These are phyloP conservation scores for Manis crassicaudata DNA, from an alignment of 2,797 vertebrate genomes.

Conservation along the genomic window DNA sequence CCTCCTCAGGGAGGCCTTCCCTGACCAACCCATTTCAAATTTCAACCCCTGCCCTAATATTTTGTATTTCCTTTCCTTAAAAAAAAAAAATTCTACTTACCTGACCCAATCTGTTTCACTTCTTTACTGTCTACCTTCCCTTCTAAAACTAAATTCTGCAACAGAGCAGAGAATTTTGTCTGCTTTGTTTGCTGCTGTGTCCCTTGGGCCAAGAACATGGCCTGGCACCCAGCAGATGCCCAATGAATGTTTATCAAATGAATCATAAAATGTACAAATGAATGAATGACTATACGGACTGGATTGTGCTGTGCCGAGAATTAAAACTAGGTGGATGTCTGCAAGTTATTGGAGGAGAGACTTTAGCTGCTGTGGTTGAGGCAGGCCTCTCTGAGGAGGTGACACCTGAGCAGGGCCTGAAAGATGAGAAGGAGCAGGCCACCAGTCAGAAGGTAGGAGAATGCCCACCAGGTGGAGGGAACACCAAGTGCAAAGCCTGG, in stretches of 20 bases:
- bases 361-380: background rate
- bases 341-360: background rate
- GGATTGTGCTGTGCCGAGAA: background rate
- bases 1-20: background rate
- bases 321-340: background rate
- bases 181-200: background rate
- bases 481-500: background rate
- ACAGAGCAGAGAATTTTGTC: background rate
- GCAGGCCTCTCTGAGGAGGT: background rate
- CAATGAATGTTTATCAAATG: background rate
- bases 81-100: background rate
- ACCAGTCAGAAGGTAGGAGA: background rate
- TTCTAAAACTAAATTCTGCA: background rate
- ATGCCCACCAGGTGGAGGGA: background rate
- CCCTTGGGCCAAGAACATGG: background rate
- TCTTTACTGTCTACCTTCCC: background rate
- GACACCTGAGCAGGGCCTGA: background rate
- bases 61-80: background rate
- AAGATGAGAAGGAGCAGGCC: background rate
- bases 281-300: background rate
- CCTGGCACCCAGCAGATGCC: background rate
- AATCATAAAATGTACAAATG: background rate
- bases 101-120: background rate
- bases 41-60: background rate
- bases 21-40: background rate